Base-by-base conservation (phyloP, 2,888 invertebrate genomes). In the Drosophila subquinaria region DNA sequence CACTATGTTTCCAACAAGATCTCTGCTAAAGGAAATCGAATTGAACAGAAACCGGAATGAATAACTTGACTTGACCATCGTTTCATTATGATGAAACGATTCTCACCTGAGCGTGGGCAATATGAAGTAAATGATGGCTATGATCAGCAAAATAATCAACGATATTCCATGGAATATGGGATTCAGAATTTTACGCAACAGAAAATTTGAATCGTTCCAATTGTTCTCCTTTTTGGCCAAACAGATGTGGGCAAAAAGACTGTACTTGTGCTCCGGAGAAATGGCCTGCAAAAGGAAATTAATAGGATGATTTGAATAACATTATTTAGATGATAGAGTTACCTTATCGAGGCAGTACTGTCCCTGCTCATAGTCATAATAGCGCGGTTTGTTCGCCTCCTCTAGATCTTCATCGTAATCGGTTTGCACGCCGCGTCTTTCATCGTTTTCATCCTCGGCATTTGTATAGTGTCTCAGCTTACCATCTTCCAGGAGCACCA, bases 321-420 rank as follows among this genome's bases (percentile, higher is more conserved):
- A n/a, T 11, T 2, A 17, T 9, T 3, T 4, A 23, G 6, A n/a
- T 48, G 1, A 15, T 10, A 0, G 3, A 53, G 63, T 23, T 65
- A 96, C 96, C 94, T 96, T 96, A 90, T 97, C 97, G 88, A 96
- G 94, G 89, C 97, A 97, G 91, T 97, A 97, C 92, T 96, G 95
- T 45, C 96, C 95, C 73, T 95, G 95, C 17, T 94, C 93, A 90
- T 97, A 96, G 89, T 97, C 96, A 86, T 96, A 95, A 69, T 94
- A 95, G 3, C 94, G 91, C 57, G 94, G 93, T 90, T 95, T 86
- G 6, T 86, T 76, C 3, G 81, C 87, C 83, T 94, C 93, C 57
- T 93, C 93, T 20, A 94, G 93, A 56, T 93, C 90, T 8, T 92
- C 90, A 23, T 94, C 94, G 48, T 93, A 91, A 17, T 93, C 92